Evolutionary conservation across 37 sponge, comb jelly and placozoan genomes (phyloP).

Genomic region (Ephydatia muelleri): DNA sequence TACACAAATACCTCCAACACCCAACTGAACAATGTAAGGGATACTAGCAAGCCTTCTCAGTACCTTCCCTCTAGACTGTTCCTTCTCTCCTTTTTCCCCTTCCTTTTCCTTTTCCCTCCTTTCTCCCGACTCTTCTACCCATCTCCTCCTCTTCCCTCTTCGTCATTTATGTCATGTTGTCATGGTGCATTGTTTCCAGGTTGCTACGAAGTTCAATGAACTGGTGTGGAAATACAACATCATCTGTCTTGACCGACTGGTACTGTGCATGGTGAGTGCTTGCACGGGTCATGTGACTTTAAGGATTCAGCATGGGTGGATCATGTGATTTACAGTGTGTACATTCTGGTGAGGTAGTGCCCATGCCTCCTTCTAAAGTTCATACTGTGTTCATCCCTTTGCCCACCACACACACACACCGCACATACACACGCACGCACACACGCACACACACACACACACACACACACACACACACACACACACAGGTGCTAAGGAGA

Average conservation of each 20-base stretch:
- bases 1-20: constrained; percentile 30
- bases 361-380: not conserved
- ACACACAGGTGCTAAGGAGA: constrained; percentile 31
- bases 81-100: not conserved
- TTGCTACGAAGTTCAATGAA: constrained; percentile 39
- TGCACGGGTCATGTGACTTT: too few species aligned
- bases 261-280: constrained; percentile 76
- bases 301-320: not conserved
- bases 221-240: constrained; percentile 87
- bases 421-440: too few species aligned
- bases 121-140: not conserved
- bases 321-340: not conserved
- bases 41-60: not conserved
- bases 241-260: constrained; percentile 71
- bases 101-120: not conserved
- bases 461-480: too few species aligned
- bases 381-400: not conserved
- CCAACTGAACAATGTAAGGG: constrained; percentile 27
- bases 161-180: not conserved
- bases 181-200: constrained; percentile 20
- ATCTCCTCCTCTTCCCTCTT: not conserved
- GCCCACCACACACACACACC: not conserved
- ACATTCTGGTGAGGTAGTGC: not conserved
- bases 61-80: not conserved
- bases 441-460: too few species aligned